These are phyloP conservation scores for Sinocyclocheilus rhinocerous DNA, from an alignment of 2,113 vertebrate genomes.

Conservation along the genomic window DNA sequence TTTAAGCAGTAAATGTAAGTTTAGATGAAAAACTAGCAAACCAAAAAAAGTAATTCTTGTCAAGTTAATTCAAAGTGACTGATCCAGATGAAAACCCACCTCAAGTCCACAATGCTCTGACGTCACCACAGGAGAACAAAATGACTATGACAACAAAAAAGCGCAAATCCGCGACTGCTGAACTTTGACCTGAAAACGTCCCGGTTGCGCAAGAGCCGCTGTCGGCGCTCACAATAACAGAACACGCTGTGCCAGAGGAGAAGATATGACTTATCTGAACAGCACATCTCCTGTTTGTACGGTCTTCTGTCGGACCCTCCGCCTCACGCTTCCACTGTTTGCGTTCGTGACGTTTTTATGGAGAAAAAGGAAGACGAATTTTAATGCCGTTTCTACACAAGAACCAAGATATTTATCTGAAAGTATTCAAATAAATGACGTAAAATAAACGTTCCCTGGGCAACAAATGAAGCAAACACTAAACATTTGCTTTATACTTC, in stretches of 20 bases:
- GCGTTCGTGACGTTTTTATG: conserved; percentile 20
- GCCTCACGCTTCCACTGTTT: conserved; percentile 45
- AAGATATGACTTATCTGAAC: conserved; percentile 64
- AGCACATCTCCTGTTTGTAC: conserved; percentile 58
- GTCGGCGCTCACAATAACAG: conserved; percentile 49
- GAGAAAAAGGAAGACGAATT: background rate
- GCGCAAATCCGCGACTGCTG: conserved; percentile 29
- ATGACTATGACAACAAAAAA: background rate
- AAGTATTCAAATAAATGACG: background rate
- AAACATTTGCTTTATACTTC: background rate
- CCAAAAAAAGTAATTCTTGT: background rate
- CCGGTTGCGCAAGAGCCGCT: conserved; percentile 66
- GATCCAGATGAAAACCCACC: background rate
- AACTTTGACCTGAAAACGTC: conserved; percentile 73
- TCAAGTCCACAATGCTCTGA: conserved; percentile 16
- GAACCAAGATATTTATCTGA: background rate
- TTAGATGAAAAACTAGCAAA: background rate
- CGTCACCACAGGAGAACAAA: background rate
- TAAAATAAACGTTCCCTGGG: background rate
- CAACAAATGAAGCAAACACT: background rate
- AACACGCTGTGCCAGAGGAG: conserved; percentile 63
- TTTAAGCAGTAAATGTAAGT: background rate
- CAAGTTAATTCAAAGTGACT: background rate
- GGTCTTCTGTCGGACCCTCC: conserved; percentile 22
- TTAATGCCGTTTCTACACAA: background rate